A percentile compares a stretch with the other conserved stretches of the same genome.
These are phyloP conservation scores for Noctuana brunneofusca DNA, from an alignment of 2,888 invertebrate species.

Conservation along the genomic window DNA sequence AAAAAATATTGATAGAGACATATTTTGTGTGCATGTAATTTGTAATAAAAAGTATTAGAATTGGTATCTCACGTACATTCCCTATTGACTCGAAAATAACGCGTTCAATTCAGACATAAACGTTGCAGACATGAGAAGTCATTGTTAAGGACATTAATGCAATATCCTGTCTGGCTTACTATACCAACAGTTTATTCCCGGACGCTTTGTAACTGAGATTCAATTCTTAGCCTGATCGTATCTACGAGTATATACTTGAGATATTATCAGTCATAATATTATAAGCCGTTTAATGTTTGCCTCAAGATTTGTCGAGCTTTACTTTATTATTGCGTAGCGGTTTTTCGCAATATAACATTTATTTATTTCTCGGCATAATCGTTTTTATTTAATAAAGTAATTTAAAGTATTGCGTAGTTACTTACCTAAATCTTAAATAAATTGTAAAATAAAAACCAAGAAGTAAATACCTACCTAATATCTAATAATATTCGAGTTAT, in stretches of 20 bases:
- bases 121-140: not conserved
- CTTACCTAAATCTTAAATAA: no score
- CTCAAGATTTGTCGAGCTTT: not conserved
- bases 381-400: no score
- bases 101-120: not conserved
- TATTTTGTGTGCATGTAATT: no score
- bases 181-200: not conserved
- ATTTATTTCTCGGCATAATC: no score
- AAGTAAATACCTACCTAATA: not conserved
- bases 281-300: not conserved
- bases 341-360: no score
- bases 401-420: no score
- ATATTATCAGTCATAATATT: not conserved
- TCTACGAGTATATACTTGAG: no score
- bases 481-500: no score
- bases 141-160: not conserved
- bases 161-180: not conserved
- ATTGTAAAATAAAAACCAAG: not conserved
- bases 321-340: no score
- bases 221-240: not conserved
- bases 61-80: no score
- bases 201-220: constrained; percentile 1
- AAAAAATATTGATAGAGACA: no score
- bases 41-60: no score
- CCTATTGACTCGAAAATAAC: not conserved